Base-by-base conservation (phyloP, 2,888 invertebrate genomes). In the Nemurella pictetii region DNA sequence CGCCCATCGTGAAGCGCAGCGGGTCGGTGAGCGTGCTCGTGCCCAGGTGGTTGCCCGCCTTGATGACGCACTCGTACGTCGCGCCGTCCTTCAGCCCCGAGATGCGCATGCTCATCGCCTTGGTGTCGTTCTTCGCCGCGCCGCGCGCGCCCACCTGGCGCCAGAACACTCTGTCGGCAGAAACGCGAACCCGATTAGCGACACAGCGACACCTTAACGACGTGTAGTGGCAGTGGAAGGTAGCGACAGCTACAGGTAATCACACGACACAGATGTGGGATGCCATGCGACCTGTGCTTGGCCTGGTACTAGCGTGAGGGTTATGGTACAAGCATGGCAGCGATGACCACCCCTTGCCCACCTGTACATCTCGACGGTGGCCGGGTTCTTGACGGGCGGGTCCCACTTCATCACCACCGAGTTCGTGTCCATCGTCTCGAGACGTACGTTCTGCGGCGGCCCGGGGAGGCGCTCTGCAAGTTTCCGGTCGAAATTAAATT, bases 1-100 rank as follows among this genome's bases (percentile, higher is more conserved):
- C 95, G 20, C 94, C 94, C 83, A 95, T 94, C 28, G 94, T 94
- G 90, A 96, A 96, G 89, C 93, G 92, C 85, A 96, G 92, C 1
- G 96, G 94, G 77, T 93, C 93, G 30, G 95, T 95, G 78, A 96
- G 92, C 0, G 94, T 93, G 81, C 96, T 96, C 55, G 96, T 95
- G 91, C 95, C 96, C 87, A 93, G 92, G 87, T 93, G 93, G 89
- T 96, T 97, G 83, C 95, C 95, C 29, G 96, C 95, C 90, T 96
- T 96, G 0, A 96, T 94, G 0, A 95, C 95, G 87, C 95, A 93
- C 89, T 96, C 96, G 89, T 97, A 97, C 0, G 93, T 92, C 80
- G 94, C 92, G 87, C 95, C 95, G 86, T 95, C 94, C 88, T 94
- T 93, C 29, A 97, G 91, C 0, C 94, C 94, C n/a, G 92, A 92